phyloP scores from a whole-genome alignment of 2,113 vertebrate species.

The Podarcis muralis region DNA sequence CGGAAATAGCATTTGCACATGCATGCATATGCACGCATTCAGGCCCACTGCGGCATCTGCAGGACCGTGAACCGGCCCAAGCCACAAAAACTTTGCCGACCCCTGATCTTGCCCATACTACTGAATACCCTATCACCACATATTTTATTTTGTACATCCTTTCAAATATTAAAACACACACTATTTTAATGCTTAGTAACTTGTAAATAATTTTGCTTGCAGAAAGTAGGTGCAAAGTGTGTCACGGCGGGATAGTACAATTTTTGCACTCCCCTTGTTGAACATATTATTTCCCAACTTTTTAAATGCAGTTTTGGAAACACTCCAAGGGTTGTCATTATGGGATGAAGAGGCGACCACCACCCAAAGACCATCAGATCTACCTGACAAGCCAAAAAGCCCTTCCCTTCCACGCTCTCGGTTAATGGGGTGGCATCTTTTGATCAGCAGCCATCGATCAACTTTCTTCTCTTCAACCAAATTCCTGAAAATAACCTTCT shows the following conservation, averaged over 20 bases:
- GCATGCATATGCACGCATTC: too few relatives aligned
- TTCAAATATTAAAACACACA: too few relatives aligned
- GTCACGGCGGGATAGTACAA: background rate
- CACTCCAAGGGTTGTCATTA: background rate
- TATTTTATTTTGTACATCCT: too few relatives aligned
- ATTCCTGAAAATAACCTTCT: constrained; percentile 30
- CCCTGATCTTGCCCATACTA: too few relatives aligned
- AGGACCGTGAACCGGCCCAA: too few relatives aligned
- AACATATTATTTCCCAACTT: background rate
- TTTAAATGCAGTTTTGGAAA: background rate
- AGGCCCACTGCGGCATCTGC: too few relatives aligned
- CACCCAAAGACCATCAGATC: constrained; percentile 9
- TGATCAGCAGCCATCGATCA: constrained; percentile 34
- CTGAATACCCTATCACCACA: too few relatives aligned
- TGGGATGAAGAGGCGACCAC: background rate
- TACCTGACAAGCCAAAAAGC: background rate
- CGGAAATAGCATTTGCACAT: too few relatives aligned
- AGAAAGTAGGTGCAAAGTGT: background rate
- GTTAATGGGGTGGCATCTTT: background rate
- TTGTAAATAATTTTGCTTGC: background rate
- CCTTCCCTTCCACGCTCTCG: background rate
- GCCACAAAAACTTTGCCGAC: too few relatives aligned
- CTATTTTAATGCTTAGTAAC: background rate
- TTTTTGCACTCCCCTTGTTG: background rate
- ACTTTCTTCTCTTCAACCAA: constrained; percentile 28